Evolutionary conservation across 2,113 vertebrate species (phyloP).

Genomic region (Suncus etruscus): DNA sequence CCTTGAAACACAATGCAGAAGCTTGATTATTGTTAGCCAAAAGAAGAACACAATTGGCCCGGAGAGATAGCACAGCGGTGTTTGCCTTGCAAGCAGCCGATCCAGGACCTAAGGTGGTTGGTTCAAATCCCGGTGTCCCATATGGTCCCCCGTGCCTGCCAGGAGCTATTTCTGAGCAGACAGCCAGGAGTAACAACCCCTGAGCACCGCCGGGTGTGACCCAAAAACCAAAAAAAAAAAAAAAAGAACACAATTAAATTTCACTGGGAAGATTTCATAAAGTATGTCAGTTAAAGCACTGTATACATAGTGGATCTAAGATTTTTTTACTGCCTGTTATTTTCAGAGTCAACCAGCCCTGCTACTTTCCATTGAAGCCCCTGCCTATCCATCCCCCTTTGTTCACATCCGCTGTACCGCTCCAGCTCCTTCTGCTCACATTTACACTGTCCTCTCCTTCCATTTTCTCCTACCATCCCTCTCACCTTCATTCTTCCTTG

Average conservation of each 20-base stretch:
- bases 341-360: not conserved
- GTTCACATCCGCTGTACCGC: not conserved
- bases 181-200: no score
- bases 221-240: no score
- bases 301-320: not conserved
- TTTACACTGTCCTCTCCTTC: not conserved
- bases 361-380: not conserved
- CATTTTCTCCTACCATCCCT: not conserved
- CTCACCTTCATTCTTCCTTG: not conserved
- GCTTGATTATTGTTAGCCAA: conserved; percentile 18
- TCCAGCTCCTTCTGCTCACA: not conserved
- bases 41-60: conserved; percentile 54
- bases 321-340: conserved; percentile 6
- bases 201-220: no score
- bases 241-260: conserved; percentile 47
- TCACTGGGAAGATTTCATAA: not conserved
- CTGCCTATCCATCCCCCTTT: not conserved
- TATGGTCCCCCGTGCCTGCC: no score
- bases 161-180: no score
- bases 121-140: no score
- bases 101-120: no score
- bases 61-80: no score
- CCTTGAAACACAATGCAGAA: conserved; percentile 21
- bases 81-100: no score
- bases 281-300: not conserved